These are phyloP conservation scores for Crocallis elinguaria DNA, from an alignment of 2,888 invertebrate species.

Conservation along the genomic window DNA sequence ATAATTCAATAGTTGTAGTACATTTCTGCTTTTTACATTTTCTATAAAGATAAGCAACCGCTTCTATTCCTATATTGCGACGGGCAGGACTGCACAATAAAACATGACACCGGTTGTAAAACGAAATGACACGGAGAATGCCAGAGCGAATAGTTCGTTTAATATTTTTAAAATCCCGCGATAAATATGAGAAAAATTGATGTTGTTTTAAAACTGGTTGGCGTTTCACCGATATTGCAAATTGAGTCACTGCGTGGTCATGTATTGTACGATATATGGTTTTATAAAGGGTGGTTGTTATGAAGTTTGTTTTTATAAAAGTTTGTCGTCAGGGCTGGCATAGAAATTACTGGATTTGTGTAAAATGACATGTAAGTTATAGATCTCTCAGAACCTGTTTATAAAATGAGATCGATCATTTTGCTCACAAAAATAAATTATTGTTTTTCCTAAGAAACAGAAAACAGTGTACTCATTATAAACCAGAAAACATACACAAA, in stretches of 20 bases:
- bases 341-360: too few relatives aligned
- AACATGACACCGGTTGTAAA: conserved; percentile 47
- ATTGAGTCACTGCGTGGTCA: conserved; percentile 4
- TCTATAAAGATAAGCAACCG: neutral
- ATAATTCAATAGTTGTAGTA: too few relatives aligned
- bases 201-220: conserved; percentile 27
- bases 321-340: too few relatives aligned
- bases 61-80: neutral
- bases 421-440: too few relatives aligned
- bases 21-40: neutral
- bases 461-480: too few relatives aligned
- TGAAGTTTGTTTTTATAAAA: too few relatives aligned
- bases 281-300: conserved; percentile 8
- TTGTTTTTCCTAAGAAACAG: too few relatives aligned
- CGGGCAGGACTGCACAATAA: conserved; percentile 38
- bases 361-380: too few relatives aligned
- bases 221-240: conserved; percentile 33
- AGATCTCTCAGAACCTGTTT: too few relatives aligned
- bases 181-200: conserved; percentile 14
- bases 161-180: conserved; percentile 17
- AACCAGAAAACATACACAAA: too few relatives aligned
- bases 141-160: conserved; percentile 14
- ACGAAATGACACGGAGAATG: conserved; percentile 34
- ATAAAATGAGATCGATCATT: too few relatives aligned
- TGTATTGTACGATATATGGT: conserved; percentile 2